Evolutionary conservation across 2,888 invertebrate genomes (phyloP).

Genomic region (Aspidiotus destructor): DNA sequence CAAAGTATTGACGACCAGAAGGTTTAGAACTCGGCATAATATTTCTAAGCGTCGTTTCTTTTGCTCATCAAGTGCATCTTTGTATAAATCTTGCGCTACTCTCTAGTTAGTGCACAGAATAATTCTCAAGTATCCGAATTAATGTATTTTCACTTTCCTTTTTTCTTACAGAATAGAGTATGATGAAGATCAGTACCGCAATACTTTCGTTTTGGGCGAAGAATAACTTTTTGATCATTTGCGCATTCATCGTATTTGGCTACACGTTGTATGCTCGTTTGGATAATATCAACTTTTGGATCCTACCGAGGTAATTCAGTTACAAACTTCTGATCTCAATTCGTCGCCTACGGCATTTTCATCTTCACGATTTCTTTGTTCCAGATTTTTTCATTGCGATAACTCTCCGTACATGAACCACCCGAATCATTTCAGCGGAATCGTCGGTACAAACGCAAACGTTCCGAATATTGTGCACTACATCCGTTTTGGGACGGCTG

Average conservation of each 20-base stretch:
- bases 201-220: neutral
- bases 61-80: too few relatives aligned
- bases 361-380: neutral
- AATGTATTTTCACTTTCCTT: neutral
- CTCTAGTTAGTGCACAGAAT: too few relatives aligned
- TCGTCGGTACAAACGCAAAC: neutral
- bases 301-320: conserved; percentile 15
- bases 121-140: too few relatives aligned
- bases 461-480: conserved; percentile 15
- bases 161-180: neutral
- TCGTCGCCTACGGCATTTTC: neutral
- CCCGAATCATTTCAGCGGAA: conserved; percentile 2
- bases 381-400: conserved; percentile 14
- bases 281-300: conserved; percentile 19
- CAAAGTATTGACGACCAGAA: too few relatives aligned
- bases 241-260: conserved; percentile 8
- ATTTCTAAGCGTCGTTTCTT: too few relatives aligned
- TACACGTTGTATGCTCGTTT: conserved; percentile 13
- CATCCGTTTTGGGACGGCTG: conserved; percentile 14
- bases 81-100: too few relatives aligned
- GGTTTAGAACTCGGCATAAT: too few relatives aligned
- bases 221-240: conserved; percentile 18
- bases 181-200: neutral
- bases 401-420: conserved; percentile 7
- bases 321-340: neutral